A percentile compares a stretch with the other conserved stretches of the same genome.
Evolutionary conservation across 23 tunicate species (phyloP).

Genomic region (Oikopleura vanhoeffeni): DNA sequence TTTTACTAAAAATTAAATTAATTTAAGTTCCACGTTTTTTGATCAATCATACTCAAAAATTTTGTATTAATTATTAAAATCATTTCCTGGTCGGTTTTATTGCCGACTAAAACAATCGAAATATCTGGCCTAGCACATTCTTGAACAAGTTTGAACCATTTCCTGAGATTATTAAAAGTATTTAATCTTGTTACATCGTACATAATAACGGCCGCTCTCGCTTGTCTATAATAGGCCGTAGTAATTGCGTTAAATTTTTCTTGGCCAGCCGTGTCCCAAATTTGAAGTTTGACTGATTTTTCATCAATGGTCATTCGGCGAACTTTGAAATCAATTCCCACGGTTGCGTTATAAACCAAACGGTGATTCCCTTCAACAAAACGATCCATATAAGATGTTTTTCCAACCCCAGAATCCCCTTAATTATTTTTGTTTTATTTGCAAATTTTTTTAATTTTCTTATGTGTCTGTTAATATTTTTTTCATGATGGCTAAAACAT

Average conservation of each 20-base stretch:
- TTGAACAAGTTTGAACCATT: conserved; percentile 40
- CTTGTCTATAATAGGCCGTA: conserved; percentile 72
- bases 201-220: conserved; percentile 40
- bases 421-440: too few relatives aligned
- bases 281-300: conserved; percentile 33
- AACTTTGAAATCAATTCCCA: conserved; percentile 70
- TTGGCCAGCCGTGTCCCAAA: conserved; percentile 97
- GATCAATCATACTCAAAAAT: too few relatives aligned
- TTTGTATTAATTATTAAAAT: too few relatives aligned
- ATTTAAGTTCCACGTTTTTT: too few relatives aligned
- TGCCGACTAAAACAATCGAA: neutral
- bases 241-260: conserved; percentile 83
- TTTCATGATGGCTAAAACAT: too few relatives aligned
- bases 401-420: conserved; percentile 71
- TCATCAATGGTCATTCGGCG: conserved; percentile 35
- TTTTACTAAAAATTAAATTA: too few relatives aligned
- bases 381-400: conserved; percentile 56
- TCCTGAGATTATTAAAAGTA: conserved; percentile 28
- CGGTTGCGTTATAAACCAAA: conserved; percentile 33
- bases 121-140: neutral
- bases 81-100: neutral
- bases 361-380: conserved; percentile 34
- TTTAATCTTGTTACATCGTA: conserved; percentile 74
- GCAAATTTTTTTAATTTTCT: too few relatives aligned
- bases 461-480: too few relatives aligned